Evolutionary conservation across 2,113 vertebrate genomes (phyloP), one percentile per base, ranked within the genome.

Genomic region (Lamprologus sp.): DNA sequence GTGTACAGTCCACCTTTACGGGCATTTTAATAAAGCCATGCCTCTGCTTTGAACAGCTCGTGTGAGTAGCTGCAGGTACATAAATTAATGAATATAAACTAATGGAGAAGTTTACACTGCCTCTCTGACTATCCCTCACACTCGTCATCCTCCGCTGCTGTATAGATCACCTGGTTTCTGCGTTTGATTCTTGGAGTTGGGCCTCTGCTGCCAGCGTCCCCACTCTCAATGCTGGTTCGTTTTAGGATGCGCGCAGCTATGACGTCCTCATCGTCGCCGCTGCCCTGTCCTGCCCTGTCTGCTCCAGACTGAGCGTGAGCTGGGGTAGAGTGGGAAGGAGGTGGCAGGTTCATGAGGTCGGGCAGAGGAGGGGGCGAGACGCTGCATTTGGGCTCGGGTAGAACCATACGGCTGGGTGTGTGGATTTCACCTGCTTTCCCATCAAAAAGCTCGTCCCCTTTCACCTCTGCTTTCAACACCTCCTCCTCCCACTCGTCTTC

Each of bases 161-260:
- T 92, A 75, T 99, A 99, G 88, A 99, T 98, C 58, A 96, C 96
- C 96, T 99, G 98, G 93, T 99, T 99, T 86, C 99, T 96, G 81
- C 99, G 98, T 94, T 98, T 99, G 89, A 99, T 99, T 86, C 92
- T 96, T 80, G 98, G 98, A 9, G 96, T 94, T 1, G 94, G 82
- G 7, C 84, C 90, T 31, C 94, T 95, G 23, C 95, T 96, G 1
- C 94, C 94, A 6, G 82, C 2, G 85, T 75, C 77, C 6, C 14
- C 95, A 2, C 87, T 91, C 55, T 97, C 97, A 7, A 95, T 93
- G 42, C 97, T 97, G 80, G 94, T 92, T 23, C 99, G 97, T 88
- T 99, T 99, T 8, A 97, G 63, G 0, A 96, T 80, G 33, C 95
- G 96, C 4, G 94, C 91, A 0, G 60, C 81, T 5, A 89, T 82